Conservation (phyloP, 2,797 vertebrate genomes). For the Siniperca scherzeri region DNA sequence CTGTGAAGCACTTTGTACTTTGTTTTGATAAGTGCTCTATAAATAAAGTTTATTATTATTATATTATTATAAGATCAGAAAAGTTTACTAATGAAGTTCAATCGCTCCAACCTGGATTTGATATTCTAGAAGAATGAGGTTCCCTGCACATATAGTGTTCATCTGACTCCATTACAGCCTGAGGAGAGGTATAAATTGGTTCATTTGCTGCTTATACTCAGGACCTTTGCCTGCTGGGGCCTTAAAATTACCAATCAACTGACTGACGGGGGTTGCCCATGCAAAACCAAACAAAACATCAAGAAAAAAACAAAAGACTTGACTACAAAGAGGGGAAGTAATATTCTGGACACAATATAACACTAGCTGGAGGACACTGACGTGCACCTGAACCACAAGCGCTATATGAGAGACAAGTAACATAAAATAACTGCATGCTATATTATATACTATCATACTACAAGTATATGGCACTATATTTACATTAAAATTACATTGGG, state of each 20-base stretch:
- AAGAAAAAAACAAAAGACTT: not conserved
- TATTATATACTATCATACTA: not conserved
- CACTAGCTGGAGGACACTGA: not conserved
- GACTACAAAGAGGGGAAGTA: not conserved
- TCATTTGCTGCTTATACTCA: slow-evolving; percentile 50
- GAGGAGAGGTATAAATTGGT: slow-evolving; percentile 44
- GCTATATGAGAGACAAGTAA: not conserved
- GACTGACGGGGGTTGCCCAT: slow-evolving; percentile 25
- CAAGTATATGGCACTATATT: not conserved
- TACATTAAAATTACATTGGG: not conserved
- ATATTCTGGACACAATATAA: not conserved
- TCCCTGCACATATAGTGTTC: not conserved
- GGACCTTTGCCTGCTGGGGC: slow-evolving; percentile 46
- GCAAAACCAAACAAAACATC: slow-evolving; percentile 45
- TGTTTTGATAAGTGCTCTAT: too few relatives aligned
- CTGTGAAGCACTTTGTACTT: too few relatives aligned
- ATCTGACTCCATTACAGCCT: slow-evolving; percentile 33
- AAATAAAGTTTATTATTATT: too few relatives aligned
- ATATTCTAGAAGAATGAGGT: not conserved
- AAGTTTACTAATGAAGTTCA: slow-evolving; percentile 3
- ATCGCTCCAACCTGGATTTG: not conserved
- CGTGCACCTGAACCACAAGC: not conserved
- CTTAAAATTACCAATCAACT: slow-evolving; percentile 61
- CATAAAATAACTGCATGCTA: not conserved
- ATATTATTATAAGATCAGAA: not conserved